Evolutionary conservation across 2,113 vertebrate species (phyloP), one percentile per base, ranked within the genome.

Genomic region (Phalacrocorax brasilianus): DNA sequence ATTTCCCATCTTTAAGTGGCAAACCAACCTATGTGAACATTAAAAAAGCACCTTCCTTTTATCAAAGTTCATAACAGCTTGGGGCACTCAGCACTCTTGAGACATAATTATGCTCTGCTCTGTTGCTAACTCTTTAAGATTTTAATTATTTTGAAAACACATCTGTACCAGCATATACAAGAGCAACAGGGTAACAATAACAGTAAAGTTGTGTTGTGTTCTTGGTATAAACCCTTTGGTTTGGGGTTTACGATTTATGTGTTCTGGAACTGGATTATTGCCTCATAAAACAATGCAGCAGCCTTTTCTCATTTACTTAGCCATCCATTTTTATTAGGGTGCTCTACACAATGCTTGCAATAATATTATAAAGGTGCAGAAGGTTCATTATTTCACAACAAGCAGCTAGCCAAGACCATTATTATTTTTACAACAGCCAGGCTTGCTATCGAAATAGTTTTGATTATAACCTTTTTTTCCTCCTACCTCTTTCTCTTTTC

Each of bases 321-420:
- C 84, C 78, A 89, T 97, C 81, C 78, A 44, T 96, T 96, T 95
- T 97, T 97, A 94, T 95, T 95, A 96, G 87, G 63, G 77, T 59
- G 32, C 91, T 95, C 89, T 83, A 80, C 71, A 95, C 53, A 89
- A 95, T 85, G 94, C 81, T 42, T 97, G 59, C 53, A 95, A 94
- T 93, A 96, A 97, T 96, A 97, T 95, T 95, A 85, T 93, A 94
- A 93, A 97, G 66, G 91, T 97, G 85, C 89, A 89, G 59, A 93
- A 94, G 81, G 85, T 96, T 95, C 89, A 85, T 97, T 95, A 96
- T 95, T 96, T 95, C 93, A 93, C 91, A 94, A 96, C 92, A 97
- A 97, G 38, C 13, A 4, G 74, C 93, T 71, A 91, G 96, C 93
- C 87, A 93, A 95, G 78, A 95, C 89, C 85, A 89, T 97, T 97